Percentiles rank a stretch among this genome's conserved stretches.
Evolutionary conservation across 2,797 vertebrate genomes (phyloP).

Genomic region (Aviceda leuphotes): DNA sequence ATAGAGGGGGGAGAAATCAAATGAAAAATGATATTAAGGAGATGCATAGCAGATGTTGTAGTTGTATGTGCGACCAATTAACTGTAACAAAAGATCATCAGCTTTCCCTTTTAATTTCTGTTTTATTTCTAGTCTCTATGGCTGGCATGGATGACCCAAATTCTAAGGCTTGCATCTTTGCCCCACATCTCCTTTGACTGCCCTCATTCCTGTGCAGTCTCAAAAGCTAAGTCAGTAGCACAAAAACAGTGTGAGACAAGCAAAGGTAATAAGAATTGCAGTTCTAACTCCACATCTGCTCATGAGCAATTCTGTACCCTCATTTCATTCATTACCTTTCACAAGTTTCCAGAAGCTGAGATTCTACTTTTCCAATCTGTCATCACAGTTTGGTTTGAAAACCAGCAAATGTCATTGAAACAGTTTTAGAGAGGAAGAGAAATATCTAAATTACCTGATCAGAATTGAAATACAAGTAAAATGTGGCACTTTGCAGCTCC

Average conservation of each 20-base stretch:
- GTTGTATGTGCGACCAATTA: background rate
- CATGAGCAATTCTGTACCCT: background rate
- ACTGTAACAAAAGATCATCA: background rate
- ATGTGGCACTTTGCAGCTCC: background rate
- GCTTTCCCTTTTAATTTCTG: background rate
- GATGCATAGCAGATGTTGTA: background rate
- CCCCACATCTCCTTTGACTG: background rate
- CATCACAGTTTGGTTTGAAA: background rate
- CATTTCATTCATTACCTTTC: background rate
- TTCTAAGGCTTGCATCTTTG: background rate
- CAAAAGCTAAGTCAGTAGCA: background rate
- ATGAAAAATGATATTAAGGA: background rate
- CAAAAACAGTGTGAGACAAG: background rate
- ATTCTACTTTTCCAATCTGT: background rate
- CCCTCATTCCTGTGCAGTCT: background rate
- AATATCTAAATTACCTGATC: background rate
- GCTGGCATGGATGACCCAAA: background rate
- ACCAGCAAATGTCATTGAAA: background rate
- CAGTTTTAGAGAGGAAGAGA: background rate
- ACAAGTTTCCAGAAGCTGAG: background rate
- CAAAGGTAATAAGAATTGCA: background rate
- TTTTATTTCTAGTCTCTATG: background rate
- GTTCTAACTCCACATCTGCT: background rate
- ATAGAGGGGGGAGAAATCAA: background rate
- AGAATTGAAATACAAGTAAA: background rate